Evolutionary conservation across 2,888 invertebrate genomes (phyloP).

Genomic region (Chromoteleia sp.): DNA sequence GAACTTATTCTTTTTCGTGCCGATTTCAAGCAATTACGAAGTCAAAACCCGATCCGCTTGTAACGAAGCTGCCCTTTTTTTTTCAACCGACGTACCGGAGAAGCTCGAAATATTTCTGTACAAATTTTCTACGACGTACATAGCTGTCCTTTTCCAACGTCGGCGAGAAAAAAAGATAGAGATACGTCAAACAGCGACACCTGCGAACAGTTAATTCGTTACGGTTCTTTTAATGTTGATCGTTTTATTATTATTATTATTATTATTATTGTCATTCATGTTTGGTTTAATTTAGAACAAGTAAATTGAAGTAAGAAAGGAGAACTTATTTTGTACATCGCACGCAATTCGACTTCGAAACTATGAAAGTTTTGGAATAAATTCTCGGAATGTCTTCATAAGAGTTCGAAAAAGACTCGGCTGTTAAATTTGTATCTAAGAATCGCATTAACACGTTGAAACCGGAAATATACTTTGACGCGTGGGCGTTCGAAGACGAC

Average conservation of each 20-base stretch:
- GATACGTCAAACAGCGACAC: neutral
- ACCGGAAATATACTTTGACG: conserved; percentile 25
- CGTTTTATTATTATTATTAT: no score
- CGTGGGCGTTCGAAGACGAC: conserved; percentile 44
- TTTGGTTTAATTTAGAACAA: no score
- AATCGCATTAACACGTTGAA: conserved; percentile 31
- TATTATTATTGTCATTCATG: no score
- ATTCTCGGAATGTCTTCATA: neutral
- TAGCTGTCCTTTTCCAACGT: neutral
- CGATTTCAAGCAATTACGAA: conserved; percentile 10
- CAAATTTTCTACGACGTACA: no score
- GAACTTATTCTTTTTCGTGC: conserved; percentile 5
- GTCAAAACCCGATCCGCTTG: conserved; percentile 1
- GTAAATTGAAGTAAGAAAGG: neutral
- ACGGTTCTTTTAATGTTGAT: no score
- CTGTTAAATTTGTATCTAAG: conserved; percentile 22
- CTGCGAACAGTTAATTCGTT: no score
- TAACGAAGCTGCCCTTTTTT: conserved; percentile 12
- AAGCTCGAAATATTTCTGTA: no score
- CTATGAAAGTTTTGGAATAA: neutral
- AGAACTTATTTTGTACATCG: neutral
- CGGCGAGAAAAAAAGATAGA: neutral
- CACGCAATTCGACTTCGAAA: neutral
- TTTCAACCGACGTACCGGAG: neutral
- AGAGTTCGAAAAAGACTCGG: neutral